Conservation (phyloP, 2,113 vertebrate genomes). For the Laterallus jamaicensis region DNA sequence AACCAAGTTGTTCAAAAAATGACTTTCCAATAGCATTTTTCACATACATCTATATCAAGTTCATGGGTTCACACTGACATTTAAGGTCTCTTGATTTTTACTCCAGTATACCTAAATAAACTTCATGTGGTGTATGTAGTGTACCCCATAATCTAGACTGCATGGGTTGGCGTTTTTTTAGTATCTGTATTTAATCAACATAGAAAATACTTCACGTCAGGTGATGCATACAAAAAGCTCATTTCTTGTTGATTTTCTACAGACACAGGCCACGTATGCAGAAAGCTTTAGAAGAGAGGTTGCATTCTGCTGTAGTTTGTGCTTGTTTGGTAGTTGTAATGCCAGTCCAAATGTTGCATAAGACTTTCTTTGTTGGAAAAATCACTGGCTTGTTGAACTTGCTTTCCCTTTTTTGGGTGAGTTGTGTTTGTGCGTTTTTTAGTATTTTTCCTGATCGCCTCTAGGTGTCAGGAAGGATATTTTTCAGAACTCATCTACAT, state of each 20-base stretch:
- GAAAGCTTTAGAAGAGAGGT: background rate
- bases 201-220: background rate
- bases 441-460: background rate
- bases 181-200: background rate
- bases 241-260: background rate
- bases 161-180: too few relatives aligned
- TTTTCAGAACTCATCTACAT: background rate
- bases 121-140: background rate
- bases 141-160: too few relatives aligned
- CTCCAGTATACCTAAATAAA: background rate
- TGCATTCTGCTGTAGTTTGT: background rate
- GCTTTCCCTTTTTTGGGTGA: background rate
- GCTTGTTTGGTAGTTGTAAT: background rate
- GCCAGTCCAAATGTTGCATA: background rate
- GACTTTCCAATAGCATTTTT: background rate
- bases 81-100: background rate
- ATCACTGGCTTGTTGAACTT: background rate
- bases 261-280: background rate
- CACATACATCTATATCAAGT: background rate
- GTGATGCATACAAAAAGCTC: background rate
- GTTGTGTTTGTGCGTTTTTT: background rate
- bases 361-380: background rate
- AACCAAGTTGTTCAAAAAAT: background rate
- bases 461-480: slow-evolving; percentile 50
- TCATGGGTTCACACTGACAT: background rate